Conservation (phyloP, 2,888 invertebrate species). For the Liopterus haemorrhoidalis region DNA sequence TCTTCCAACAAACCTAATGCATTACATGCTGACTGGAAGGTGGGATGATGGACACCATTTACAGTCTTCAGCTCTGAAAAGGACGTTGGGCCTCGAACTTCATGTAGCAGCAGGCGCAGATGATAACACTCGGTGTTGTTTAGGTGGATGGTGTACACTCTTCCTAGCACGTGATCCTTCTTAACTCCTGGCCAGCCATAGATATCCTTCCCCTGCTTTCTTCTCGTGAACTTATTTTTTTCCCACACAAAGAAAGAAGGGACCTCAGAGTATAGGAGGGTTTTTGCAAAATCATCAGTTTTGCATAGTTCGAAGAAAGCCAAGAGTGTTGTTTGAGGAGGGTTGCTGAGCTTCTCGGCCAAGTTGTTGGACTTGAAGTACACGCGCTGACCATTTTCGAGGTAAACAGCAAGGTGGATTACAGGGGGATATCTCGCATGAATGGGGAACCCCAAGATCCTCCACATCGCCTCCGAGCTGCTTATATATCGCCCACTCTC, state of each 20-base stretch:
- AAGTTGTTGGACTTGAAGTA: constrained; percentile 1
- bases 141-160: constrained; percentile 25
- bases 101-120: constrained; percentile 31
- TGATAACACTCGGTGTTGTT: constrained; percentile 21
- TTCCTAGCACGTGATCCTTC: constrained; percentile 19
- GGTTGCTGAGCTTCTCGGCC: constrained; percentile 13
- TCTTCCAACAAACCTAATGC: constrained; percentile 30
- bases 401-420: constrained; percentile 32
- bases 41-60: constrained; percentile 6
- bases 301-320: constrained; percentile 29
- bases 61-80: constrained; percentile 28
- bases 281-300: constrained; percentile 24
- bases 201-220: constrained; percentile 25
- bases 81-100: constrained; percentile 35
- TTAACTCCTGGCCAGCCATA: constrained; percentile 11
- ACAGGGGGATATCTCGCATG: constrained; percentile 37
- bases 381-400: constrained; percentile 28
- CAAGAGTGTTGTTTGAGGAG: constrained; percentile 34
- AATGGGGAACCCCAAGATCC: constrained; percentile 27
- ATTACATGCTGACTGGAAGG: constrained; percentile 12
- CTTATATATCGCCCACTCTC: constrained; percentile 35
- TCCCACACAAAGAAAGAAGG: constrained; percentile 28
- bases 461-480: constrained; percentile 36
- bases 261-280: constrained; percentile 27
- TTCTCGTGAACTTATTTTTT: constrained; percentile 17